phyloP scores from a whole-genome alignment of 2,888 invertebrate species.

The Amphimallon solstitiale region DNA sequence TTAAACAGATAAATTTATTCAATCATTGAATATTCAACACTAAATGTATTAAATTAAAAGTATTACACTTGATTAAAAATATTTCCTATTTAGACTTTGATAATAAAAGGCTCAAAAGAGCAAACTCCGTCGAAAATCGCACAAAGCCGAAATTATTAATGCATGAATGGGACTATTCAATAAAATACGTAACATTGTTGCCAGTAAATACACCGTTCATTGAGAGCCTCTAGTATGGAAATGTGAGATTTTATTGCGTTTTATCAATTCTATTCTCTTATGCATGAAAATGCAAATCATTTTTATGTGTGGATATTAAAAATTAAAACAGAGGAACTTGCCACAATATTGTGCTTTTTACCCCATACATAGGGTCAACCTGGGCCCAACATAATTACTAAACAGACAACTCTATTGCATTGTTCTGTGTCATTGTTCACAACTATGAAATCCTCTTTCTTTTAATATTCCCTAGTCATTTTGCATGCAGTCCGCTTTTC shows the following conservation, averaged over 20 bases:
- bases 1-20: too few species aligned
- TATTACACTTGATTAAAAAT: too few species aligned
- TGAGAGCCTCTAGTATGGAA: not conserved
- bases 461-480: too few species aligned
- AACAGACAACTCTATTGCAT: too few species aligned
- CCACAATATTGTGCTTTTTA: not conserved
- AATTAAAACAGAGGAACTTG: conserved; percentile 1
- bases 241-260: conserved; percentile 2
- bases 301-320: conserved; percentile 22
- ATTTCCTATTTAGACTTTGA: not conserved
- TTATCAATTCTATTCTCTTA: conserved; percentile 22
- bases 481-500: too few species aligned
- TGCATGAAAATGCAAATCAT: conserved; percentile 27
- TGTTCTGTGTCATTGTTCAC: too few species aligned
- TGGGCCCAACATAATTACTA: too few species aligned
- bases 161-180: conserved; percentile 12
- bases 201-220: not conserved
- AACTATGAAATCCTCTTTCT: too few species aligned
- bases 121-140: not conserved
- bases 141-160: conserved; percentile 21
- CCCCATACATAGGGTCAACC: not conserved
- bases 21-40: too few species aligned
- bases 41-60: too few species aligned
- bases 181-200: conserved; percentile 9
- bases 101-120: not conserved